Base-by-base conservation (phyloP, 2,888 invertebrate genomes). In the Pterostichus niger region DNA sequence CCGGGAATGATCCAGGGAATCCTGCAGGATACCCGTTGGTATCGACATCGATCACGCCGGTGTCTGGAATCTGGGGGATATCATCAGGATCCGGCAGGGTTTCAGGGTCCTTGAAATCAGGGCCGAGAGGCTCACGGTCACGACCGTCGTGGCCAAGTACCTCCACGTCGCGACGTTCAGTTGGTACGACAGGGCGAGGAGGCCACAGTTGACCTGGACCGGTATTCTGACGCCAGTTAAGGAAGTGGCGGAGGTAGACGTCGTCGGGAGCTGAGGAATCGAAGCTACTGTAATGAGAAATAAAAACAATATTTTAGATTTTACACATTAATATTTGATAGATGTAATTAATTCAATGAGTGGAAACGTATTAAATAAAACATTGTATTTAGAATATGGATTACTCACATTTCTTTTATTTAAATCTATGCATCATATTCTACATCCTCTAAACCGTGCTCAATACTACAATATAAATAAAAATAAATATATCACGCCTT, bases 121-220 rank as follows among this genome's bases (percentile, higher is more conserved):
- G 88, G 4, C 85, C 86, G 7, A 89, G 84, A n/a, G 87, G 87
- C 86, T 89, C 89, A 1, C 88, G 86, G 44, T 89, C 88, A 71
- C 85, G 84, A 83, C 85, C 86, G 0, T 56, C 71, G 6, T 56
- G 59, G 15, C 40, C 59, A 13, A 49, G 9, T 15, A 73, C 77
- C 4, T 54, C 77, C 9, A 35, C 54, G 24, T 82, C 82, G 6
- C 77, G 83, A n/a, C 83, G 76, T 1, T 52, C 54, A 9, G 77
- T 56, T 9, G 10, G 56, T 0, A 11, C 15, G 11, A 15, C 75
- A 1, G 64, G 76, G 4, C 76, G 61, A 2, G 83, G 83, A 1
- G 83, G 83, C 83, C 83, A 83, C 5, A 77, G 24, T 64, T 77
- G 76, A 64, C 83, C 83, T 6, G 76, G 83, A 15, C 83, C 83